A percentile compares a stretch with the other conserved stretches of the same genome.
Conservation (phyloP, 2,113 vertebrate genomes). For the Dasyurus viverrinus region DNA sequence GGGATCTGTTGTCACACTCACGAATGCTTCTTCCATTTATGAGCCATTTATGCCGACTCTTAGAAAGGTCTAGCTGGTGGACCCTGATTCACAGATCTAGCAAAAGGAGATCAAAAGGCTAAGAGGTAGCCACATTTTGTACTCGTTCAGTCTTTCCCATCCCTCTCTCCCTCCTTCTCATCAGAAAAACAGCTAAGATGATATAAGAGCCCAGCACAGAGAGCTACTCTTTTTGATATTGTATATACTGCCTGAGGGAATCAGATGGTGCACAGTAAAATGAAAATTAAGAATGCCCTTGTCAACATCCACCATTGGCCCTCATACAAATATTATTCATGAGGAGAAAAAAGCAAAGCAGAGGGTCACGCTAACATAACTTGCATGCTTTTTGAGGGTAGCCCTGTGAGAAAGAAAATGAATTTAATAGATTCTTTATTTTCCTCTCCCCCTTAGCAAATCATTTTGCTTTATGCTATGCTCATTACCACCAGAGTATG, state of each 20-base stretch:
- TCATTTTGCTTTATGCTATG: slow-evolving; percentile 14
- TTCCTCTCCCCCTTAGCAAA: background rate
- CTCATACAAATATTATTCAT: slow-evolving; percentile 50
- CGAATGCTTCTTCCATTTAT: background rate
- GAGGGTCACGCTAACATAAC: slow-evolving; percentile 55
- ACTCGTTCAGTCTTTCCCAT: background rate
- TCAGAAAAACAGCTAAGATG: slow-evolving; percentile 6
- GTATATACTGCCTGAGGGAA: background rate
- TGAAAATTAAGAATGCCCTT: slow-evolving; percentile 52
- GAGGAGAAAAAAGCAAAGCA: slow-evolving; percentile 55
- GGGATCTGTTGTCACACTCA: background rate
- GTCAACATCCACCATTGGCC: slow-evolving; percentile 43
- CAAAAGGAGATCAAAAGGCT: background rate
- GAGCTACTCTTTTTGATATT: slow-evolving; percentile 24
- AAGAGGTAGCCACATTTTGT: background rate
- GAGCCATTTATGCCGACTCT: background rate
- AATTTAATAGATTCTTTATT: slow-evolving; percentile 51
- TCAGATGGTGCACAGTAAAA: slow-evolving; percentile 36
- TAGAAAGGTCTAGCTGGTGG: background rate
- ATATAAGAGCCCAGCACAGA: slow-evolving; percentile 40
- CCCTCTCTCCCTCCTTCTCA: background rate
- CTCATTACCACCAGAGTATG: slow-evolving; percentile 59
- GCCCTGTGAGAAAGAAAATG: slow-evolving; percentile 65
- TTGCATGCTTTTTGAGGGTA: slow-evolving; percentile 66
- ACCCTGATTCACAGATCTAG: background rate